Base-by-base conservation (phyloP, 1,140 invertebrate genomes). In the Maniola jurtina region DNA sequence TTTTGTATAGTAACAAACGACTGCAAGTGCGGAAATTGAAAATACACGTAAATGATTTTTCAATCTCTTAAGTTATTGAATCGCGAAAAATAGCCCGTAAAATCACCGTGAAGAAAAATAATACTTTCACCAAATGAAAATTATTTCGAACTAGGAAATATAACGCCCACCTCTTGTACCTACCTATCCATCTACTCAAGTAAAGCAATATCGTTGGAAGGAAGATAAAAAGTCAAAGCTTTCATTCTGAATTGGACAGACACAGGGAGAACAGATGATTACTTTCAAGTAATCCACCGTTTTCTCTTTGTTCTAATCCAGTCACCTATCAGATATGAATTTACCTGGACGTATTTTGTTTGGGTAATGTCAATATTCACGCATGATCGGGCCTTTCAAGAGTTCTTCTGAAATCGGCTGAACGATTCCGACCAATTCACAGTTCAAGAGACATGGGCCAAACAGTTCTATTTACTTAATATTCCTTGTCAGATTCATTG, bases 361-460 rank as follows among this genome's bases (percentile, higher is more conserved):
- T 54, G 45, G 14, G 56, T 25, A 54, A 60, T 54, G 61, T 71
- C 69, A 68, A 66, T 71, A 66, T 68, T 71, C 69, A 74, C 69
- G 72, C 69, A 64, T 71, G 69, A 68, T 71, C 56, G 56, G 68
- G 48, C 47, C 68, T 68, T 68, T 69, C 66, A 68, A 52, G 59
- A 68, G 72, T 68, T 71, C 65, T 57, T 65, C 56, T 35, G 45
- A 67, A 57, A 68, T 65, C 59, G 61, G 38, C 35, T 66, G 63
- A 69, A 45, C 60, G 64, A 63, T 63, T 62, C 56, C 58, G 38
- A 73, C 68, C 62, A 35, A 62, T 68, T 74, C 35, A 71, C 69
- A 66, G 66, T 65, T 57, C 60, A 74, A 71, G 63, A 68, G 71
- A 64, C 66, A 68, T 66, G 36, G 60, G 56, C 13, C 9, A 11